Percentiles rank a stretch among this genome's conserved stretches.
Evolutionary conservation across 2,113 vertebrate genomes (phyloP).

Genomic region (Prietella phreatophila): DNA sequence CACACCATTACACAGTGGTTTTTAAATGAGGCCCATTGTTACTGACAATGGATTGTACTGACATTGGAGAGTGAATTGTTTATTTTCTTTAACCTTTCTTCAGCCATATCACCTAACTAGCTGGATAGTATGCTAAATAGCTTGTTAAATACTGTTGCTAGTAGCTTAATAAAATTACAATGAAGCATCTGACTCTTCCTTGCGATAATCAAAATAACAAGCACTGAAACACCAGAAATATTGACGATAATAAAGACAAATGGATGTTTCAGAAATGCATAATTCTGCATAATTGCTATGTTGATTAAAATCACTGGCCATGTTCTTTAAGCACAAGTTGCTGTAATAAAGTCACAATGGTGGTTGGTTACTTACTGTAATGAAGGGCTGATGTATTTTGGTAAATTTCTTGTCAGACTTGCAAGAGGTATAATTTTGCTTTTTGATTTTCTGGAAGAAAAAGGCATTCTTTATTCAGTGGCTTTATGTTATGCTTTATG

Average conservation of each 20-base stretch:
- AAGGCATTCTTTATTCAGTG: not conserved
- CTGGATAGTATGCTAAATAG: not conserved
- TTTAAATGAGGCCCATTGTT: not conserved
- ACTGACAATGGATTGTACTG: not conserved
- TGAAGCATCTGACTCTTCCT: not conserved
- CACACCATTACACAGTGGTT: not conserved
- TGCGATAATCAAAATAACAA: not conserved
- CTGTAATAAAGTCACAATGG: not conserved
- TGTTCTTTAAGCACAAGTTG: not conserved
- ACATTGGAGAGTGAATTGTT: not conserved
- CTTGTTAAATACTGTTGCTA: not conserved
- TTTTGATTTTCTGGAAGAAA: slow-evolving; percentile 5
- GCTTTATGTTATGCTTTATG: too few species aligned
- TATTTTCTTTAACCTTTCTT: not conserved
- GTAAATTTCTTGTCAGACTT: not conserved
- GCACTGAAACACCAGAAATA: not conserved
- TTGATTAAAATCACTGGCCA: not conserved
- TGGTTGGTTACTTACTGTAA: not conserved
- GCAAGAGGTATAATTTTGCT: not conserved
- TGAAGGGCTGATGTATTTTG: not conserved
- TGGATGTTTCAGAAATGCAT: not conserved
- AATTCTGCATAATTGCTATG: not conserved
- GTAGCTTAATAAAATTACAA: not conserved
- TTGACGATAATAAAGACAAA: not conserved
- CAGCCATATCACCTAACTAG: too few species aligned